A percentile compares a stretch with the other conserved stretches of the same genome.
phyloP scores from a whole-genome alignment of 2,113 vertebrate genomes.

The Anoura caudifer region DNA sequence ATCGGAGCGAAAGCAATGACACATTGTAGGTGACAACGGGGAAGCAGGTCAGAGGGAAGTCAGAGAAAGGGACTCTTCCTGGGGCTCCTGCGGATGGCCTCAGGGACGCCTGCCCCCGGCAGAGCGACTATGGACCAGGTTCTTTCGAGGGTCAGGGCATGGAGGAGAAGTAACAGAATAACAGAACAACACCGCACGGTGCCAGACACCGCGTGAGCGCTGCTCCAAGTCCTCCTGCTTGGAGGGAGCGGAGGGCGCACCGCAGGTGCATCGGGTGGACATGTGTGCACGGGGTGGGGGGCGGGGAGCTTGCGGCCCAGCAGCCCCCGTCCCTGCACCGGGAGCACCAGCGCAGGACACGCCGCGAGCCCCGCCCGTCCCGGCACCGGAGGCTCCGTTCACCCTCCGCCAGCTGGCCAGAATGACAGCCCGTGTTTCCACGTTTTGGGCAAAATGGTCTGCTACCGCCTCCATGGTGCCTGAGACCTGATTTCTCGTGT shows the following conservation, averaged over 20 bases:
- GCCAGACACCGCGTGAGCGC: not conserved
- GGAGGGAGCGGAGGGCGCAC: not conserved
- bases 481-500: constrained; percentile 39
- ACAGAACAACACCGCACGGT: not conserved
- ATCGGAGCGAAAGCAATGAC: not conserved
- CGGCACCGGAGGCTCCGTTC: not conserved
- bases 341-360: too few species aligned
- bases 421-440: not conserved
- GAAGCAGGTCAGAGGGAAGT: not conserved
- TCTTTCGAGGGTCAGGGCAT: not conserved
- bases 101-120: not conserved
- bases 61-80: not conserved
- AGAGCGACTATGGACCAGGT: not conserved
- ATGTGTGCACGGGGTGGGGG: not conserved
- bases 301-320: not conserved
- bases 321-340: not conserved
- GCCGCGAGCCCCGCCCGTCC: not conserved
- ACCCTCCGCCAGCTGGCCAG: not conserved
- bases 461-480: constrained; percentile 9
- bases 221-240: not conserved
- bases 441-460: constrained; percentile 27
- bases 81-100: not conserved
- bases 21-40: not conserved
- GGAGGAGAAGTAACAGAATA: not conserved
- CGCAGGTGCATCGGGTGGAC: fast-evolving